Base-by-base conservation (phyloP, 2,113 vertebrate species). In the Hyperoodon ampullatus region DNA sequence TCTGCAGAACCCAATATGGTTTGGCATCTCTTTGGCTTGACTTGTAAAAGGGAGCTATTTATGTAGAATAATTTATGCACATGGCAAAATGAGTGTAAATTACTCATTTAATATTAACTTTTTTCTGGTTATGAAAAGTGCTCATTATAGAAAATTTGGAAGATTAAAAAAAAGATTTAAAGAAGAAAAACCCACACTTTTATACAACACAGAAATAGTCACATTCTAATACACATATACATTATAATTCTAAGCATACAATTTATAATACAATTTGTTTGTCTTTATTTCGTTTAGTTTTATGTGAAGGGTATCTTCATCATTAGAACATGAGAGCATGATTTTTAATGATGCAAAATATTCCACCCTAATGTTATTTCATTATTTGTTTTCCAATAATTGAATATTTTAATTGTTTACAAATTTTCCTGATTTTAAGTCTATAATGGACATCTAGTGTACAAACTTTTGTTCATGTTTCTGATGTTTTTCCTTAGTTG, bases 11-110 rank as follows among this genome's bases (percentile, higher is more conserved):
- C 21, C 96, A 84, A 5, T 93, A 42, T 90, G 84, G 39, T 77
- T 77, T 95, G 87, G 47, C 78, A 90, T 75, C 19, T 91, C 83
- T 92, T 95, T 93, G 75, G 71, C 81, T 95, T 65, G 23, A 70
- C 58, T 95, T 91, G 28, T 82, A 66, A 89, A 93, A 80, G 44
- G 75, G 28, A 96, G 26, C 30, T 89, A 30, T 81, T 96, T 88
- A 19, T 80, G 26, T 74, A 50, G 58, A 58, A 63, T 93, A 95
- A 92, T 94, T 63, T 44, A 75, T 80, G 30, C n/a, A 75, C 28
- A 78, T 81, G n/a, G 19, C 44, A 74, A 83, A 89, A 94, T 47
- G n/a, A 93, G n/a, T 70, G 24, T 82, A 75, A 90, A 80, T 86
- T 58, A 72, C 89, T 96, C 24, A 95, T 71, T 87, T 80, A 83